Percentiles rank a stretch among this genome's conserved stretches.
These are phyloP conservation scores for Lytechinus variegatus DNA, from an alignment of 35 echinoderm and acorn worm genomes.

Conservation along the genomic window DNA sequence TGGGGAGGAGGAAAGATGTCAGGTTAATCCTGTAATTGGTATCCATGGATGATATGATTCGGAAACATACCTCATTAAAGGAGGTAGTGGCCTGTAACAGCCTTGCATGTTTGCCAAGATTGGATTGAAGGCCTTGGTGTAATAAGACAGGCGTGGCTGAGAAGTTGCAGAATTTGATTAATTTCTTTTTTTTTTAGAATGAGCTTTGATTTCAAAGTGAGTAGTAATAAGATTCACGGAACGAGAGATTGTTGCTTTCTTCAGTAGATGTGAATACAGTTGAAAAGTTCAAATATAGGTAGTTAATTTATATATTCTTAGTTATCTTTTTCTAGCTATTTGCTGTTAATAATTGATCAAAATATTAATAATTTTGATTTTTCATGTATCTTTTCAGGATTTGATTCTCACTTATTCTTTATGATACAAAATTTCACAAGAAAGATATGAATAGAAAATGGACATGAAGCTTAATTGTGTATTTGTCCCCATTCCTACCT, in stretches of 20 bases:
- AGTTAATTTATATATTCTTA: not conserved
- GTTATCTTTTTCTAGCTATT: not conserved
- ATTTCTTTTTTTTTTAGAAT: not conserved
- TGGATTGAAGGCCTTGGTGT: not conserved
- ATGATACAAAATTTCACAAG: too few relatives aligned
- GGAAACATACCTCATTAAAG: slow-evolving; percentile 40
- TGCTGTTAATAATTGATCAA: not conserved
- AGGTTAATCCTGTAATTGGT: not conserved
- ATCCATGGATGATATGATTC: not conserved
- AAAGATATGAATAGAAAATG: too few relatives aligned
- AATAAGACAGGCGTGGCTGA: not conserved
- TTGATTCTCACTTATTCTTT: too few relatives aligned
- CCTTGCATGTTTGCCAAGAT: slow-evolving; percentile 16
- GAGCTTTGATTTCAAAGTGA: not conserved
- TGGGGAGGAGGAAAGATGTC: not conserved
- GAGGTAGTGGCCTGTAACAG: not conserved
- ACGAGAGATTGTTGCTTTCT: not conserved
- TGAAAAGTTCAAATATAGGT: not conserved
- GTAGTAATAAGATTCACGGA: not conserved
- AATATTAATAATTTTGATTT: too few relatives aligned
- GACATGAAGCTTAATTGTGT: too few relatives aligned
- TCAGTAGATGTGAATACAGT: not conserved
- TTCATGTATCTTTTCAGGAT: too few relatives aligned
- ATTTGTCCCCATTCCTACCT: too few relatives aligned
- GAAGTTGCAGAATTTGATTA: slow-evolving; percentile 4